A percentile compares a stretch with the other conserved stretches of the same genome.
phyloP scores from a whole-genome alignment of 2,888 invertebrate genomes.

The Bhutanitis thaidina region DNA sequence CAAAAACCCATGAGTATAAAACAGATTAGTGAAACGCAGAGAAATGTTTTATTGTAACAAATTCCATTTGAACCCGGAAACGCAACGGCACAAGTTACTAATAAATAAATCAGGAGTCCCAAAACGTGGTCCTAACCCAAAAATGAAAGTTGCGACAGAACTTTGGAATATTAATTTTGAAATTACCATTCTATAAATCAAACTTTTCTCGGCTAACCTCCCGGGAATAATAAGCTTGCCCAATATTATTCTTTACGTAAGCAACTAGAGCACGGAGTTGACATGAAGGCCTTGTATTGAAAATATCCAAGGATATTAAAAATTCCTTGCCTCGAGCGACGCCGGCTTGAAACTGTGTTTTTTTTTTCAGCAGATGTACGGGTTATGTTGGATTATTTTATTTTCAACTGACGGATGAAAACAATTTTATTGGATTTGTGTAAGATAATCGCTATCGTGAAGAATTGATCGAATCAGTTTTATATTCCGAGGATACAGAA shows the following conservation, averaged over 20 bases:
- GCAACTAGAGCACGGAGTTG: slow-evolving; percentile 32
- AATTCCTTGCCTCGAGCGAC: slow-evolving; percentile 43
- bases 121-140: slow-evolving; percentile 23
- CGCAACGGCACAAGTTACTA: slow-evolving; percentile 5
- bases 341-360: slow-evolving; percentile 22
- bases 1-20: neutral
- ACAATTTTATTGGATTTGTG: slow-evolving; percentile 4
- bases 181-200: slow-evolving; percentile 40
- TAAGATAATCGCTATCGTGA: neutral
- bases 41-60: neutral
- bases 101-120: slow-evolving; percentile 31
- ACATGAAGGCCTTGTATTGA: slow-evolving; percentile 45
- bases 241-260: slow-evolving; percentile 30
- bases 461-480: neutral
- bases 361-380: slow-evolving; percentile 18
- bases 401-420: neutral
- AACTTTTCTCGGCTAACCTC: slow-evolving; percentile 26
- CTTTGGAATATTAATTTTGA: slow-evolving; percentile 36
- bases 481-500: no score
- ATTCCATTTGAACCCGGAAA: slow-evolving; percentile 1
- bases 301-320: slow-evolving; percentile 54
- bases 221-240: slow-evolving; percentile 20
- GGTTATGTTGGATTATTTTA: slow-evolving; percentile 15
- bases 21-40: neutral
- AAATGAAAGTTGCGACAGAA: slow-evolving; percentile 30